A percentile compares a stretch with the other conserved stretches of the same genome.
phyloP scores from a whole-genome alignment of 2,797 vertebrate genomes.

The Diplodus sargus region DNA sequence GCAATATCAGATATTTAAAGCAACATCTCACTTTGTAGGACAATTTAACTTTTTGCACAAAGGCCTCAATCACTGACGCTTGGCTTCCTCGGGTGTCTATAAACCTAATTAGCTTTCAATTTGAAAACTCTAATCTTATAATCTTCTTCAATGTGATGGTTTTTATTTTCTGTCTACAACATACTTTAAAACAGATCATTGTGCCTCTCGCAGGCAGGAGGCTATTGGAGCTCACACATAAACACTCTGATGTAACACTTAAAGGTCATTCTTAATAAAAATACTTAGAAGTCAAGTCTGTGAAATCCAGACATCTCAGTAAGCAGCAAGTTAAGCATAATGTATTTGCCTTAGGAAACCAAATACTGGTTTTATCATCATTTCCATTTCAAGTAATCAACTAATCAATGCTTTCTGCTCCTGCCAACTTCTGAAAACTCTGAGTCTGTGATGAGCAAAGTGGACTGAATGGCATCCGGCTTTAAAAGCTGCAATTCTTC shows the following conservation, averaged over 20 bases:
- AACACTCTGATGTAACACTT: constrained; percentile 18
- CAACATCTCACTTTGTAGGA: constrained; percentile 16
- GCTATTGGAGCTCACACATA: constrained; percentile 10
- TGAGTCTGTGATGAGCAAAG: constrained; percentile 37
- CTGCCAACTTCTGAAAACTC: constrained; percentile 34
- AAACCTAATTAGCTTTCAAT: constrained; percentile 35
- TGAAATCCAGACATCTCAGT: constrained; percentile 38
- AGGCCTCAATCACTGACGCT: constrained; percentile 13
- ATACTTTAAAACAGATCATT: constrained; percentile 21
- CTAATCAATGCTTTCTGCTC: constrained; percentile 29
- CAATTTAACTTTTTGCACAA: constrained; percentile 24
- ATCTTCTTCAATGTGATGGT: constrained; percentile 18
- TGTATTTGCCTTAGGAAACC: constrained; percentile 33
- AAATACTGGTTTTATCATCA: constrained; percentile 40
- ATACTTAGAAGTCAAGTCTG: constrained; percentile 15
- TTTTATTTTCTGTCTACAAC: constrained; percentile 1
- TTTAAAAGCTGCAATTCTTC: constrained; percentile 48
- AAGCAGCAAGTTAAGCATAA: constrained; percentile 36
- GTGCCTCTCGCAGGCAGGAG: constrained; percentile 14
- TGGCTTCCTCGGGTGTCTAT: constrained; percentile 18
- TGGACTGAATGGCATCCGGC: constrained; percentile 34
- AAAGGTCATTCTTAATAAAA: constrained; percentile 30
- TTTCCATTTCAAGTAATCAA: constrained; percentile 39
- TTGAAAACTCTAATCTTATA: constrained; percentile 31
- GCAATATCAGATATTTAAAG: constrained; percentile 19